A percentile compares a stretch with the other conserved stretches of the same genome.
phyloP scores from a whole-genome alignment of 2,113 vertebrate genomes.

The Lepisosteus osseus region DNA sequence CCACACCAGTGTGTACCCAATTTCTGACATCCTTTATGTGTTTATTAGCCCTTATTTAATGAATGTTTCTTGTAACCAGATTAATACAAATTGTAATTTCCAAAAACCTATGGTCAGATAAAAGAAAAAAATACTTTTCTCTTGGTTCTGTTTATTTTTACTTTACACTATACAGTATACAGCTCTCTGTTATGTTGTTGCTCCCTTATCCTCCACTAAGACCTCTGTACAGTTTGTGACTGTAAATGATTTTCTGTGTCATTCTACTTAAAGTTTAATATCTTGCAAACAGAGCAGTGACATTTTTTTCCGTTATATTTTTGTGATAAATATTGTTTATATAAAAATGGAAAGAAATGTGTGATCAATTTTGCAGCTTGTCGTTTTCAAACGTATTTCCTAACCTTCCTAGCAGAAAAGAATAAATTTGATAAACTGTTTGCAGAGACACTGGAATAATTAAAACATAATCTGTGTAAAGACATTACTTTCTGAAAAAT shows the following conservation, averaged over 20 bases:
- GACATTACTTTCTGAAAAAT: too few species aligned
- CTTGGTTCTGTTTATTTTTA: conserved; percentile 61
- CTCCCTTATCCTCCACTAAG: conserved; percentile 47
- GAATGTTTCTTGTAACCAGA: conserved; percentile 67
- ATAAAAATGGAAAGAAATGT: conserved; percentile 52
- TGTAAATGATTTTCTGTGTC: conserved; percentile 77
- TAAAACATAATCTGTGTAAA: too few species aligned
- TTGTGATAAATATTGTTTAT: conserved; percentile 70
- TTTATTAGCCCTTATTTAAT: conserved; percentile 52
- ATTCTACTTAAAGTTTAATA: conserved; percentile 68
- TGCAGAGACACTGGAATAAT: conserved; percentile 33
- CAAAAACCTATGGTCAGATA: conserved; percentile 50
- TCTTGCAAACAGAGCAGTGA: conserved; percentile 65
- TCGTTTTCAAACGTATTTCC: conserved; percentile 58
- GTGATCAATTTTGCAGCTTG: conserved; percentile 60
- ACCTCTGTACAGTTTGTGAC: conserved; percentile 83
- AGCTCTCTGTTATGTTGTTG: conserved; percentile 44
- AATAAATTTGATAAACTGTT: conserved; percentile 68
- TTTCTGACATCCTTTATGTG: conserved; percentile 39
- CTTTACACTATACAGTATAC: conserved; percentile 47
- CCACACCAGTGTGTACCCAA: conserved; percentile 37
- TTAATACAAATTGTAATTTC: conserved; percentile 60
- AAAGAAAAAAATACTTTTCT: conserved; percentile 32
- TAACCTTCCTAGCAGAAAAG: conserved; percentile 51
- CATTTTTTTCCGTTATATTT: conserved; percentile 68